Conservation (phyloP, 2,113 vertebrate species). For the Amblyopsis rosae region DNA sequence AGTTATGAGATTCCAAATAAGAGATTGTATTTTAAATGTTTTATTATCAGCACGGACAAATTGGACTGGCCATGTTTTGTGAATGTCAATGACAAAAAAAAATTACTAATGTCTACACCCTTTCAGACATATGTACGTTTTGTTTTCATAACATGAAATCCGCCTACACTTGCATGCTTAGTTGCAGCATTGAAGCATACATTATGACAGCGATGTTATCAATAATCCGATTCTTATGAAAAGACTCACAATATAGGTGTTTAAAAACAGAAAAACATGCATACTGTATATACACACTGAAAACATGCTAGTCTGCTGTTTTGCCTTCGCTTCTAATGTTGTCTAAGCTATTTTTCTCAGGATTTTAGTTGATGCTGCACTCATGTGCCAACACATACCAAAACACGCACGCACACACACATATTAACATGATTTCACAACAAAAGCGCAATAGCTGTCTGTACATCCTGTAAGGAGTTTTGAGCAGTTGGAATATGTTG, state of each 20-base stretch:
- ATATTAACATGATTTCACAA: constrained; percentile 50
- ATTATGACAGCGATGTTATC: constrained; percentile 34
- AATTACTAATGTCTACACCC: constrained; percentile 44
- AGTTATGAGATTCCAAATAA: constrained; percentile 1
- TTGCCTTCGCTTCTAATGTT: constrained; percentile 63
- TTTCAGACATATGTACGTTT: constrained; percentile 2
- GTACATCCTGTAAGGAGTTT: not conserved
- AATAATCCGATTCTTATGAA: constrained; percentile 29
- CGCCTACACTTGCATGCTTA: constrained; percentile 53
- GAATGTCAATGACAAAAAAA: constrained; percentile 20
- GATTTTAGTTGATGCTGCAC: constrained; percentile 60
- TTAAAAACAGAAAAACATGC: constrained; percentile 36
- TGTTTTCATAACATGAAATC: not conserved
- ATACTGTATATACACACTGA: not conserved
- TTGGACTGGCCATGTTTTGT: constrained; percentile 33
- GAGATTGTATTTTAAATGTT: constrained; percentile 37
- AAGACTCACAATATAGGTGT: not conserved
- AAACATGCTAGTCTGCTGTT: constrained; percentile 31
- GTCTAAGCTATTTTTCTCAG: constrained; percentile 55
- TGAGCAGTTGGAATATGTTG: not conserved
- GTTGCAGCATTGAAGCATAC: constrained; percentile 46
- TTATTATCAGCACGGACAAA: constrained; percentile 37
- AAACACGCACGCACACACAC: not conserved
- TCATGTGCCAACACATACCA: constrained; percentile 25
- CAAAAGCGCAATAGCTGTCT: not conserved